Evolutionary conservation across 2,888 invertebrate species (phyloP), one percentile per base, ranked within the genome.

Genomic region (Synanthedon tipuliformis): DNA sequence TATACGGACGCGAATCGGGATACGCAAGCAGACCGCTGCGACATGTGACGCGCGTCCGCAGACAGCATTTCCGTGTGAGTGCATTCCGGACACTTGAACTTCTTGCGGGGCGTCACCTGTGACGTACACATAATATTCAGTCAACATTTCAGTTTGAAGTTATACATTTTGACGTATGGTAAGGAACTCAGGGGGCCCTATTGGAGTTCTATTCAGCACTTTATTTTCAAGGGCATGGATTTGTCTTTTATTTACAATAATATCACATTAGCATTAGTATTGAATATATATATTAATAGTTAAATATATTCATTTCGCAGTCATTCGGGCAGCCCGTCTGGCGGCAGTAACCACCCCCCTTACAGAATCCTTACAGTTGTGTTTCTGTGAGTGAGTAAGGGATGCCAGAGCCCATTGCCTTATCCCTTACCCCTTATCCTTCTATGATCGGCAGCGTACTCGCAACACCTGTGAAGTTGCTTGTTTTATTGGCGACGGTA

Each of bases 71-170:
- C 97, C 0, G 93, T 96, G 78, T 95, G 96, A 3, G 92, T 93
- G 79, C 98, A 98, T 74, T 97, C 95, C 0, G 97, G 97, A 71
- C 98, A 98, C 75, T 97, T 97, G 85, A 98, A 98, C 75, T 98
- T 98, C 74, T 98, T 98, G 4, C 97, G 90, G 0, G 98, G 97
- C 0, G 97, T 94, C 40, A 98, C 96, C 94, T 94, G 77, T 50
- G 40, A 45, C 10, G n/a, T 45, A 34, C 34, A 34, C 8, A 34
- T 23, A n/a, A 23, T 5, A 34, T 34, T 2, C 8, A 34, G 23
- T 45, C 13, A 4, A 4, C 45, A 11, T 10, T 34, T 8, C 8
- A 34, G 34, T 34, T 34, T 34, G 34, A 34, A 10, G 34, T 10
- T 34, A 10, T 34, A 27, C 27, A 27, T 27, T 34, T 34, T 34